Evolutionary conservation across 1,140 invertebrate genomes (phyloP).

Genomic region (Fopius arisanus): DNA sequence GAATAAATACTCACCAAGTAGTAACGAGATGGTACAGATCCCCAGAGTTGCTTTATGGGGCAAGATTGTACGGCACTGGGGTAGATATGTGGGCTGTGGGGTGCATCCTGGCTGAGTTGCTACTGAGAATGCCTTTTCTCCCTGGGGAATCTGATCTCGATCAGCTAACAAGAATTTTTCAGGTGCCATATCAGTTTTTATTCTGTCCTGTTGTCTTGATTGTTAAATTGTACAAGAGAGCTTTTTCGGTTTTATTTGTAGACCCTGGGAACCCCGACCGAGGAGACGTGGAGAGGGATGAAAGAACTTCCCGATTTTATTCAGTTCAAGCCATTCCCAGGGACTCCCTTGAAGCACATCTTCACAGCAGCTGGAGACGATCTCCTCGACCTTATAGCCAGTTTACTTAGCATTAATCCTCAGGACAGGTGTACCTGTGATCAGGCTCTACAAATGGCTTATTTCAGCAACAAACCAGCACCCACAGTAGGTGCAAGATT

Average conservation of each 20-base stretch:
- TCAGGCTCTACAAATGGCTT: conserved; percentile 82
- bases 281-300: conserved; percentile 92
- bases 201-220: neutral
- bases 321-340: conserved; percentile 86
- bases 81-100: conserved; percentile 99
- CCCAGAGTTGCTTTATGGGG: conserved; percentile 96
- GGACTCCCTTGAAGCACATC: conserved; percentile 87
- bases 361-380: conserved; percentile 96
- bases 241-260: conserved; percentile 19
- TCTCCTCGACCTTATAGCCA: conserved; percentile 84
- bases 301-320: conserved; percentile 90
- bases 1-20: conserved; percentile 98
- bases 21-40: conserved; percentile 94
- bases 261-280: conserved; percentile 87
- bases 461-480: conserved; percentile 89
- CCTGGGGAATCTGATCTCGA: conserved; percentile 97
- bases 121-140: conserved; percentile 91
- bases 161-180: conserved; percentile 94
- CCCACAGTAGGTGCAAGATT: conserved; percentile 83
- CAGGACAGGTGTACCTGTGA: conserved; percentile 82
- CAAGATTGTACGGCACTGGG: conserved; percentile 91
- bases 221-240: neutral
- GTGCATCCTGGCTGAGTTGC: conserved; percentile 95
- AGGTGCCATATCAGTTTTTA: conserved; percentile 64
- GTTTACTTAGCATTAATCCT: conserved; percentile 86